A percentile compares a stretch with the other conserved stretches of the same genome.
Conservation (phyloP, 2,797 vertebrate genomes). For the Lacerta bilineata region DNA sequence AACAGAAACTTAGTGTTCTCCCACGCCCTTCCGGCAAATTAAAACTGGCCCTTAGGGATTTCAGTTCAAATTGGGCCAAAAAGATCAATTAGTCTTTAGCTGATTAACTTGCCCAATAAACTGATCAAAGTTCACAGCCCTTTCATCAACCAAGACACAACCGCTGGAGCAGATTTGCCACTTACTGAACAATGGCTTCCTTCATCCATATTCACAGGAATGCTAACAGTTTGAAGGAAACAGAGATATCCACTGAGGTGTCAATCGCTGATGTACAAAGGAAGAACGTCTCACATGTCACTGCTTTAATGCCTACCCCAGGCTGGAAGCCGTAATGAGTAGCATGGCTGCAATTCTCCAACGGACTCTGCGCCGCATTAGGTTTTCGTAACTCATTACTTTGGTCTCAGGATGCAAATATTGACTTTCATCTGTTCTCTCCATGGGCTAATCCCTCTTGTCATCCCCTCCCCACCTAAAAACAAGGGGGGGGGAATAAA, state of each 20-base stretch:
- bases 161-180: constrained; percentile 21
- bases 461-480: constrained; percentile 48
- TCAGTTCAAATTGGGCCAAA: background rate
- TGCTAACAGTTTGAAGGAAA: constrained; percentile 20
- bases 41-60: background rate
- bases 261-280: constrained; percentile 1
- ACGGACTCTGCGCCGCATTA: constrained; percentile 23
- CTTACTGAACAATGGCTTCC: constrained; percentile 10
- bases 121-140: background rate
- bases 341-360: constrained; percentile 21
- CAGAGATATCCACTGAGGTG: constrained; percentile 43
- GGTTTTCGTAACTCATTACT: constrained; percentile 58
- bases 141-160: background rate
- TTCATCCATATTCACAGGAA: constrained; percentile 27
- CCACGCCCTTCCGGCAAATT: background rate
- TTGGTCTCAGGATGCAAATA: constrained; percentile 49
- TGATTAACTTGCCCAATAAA: background rate
- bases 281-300: background rate
- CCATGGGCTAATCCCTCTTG: constrained; percentile 51
- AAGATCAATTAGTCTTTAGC: background rate
- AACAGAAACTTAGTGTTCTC: background rate
- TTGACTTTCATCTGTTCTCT: constrained; percentile 53
- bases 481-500: background rate
- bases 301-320: constrained; percentile 28
- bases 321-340: constrained; percentile 41